Percentiles rank a stretch among this genome's conserved stretches.
phyloP scores from a whole-genome alignment of 1,140 invertebrate genomes.

The Cryptotermes secundus region DNA sequence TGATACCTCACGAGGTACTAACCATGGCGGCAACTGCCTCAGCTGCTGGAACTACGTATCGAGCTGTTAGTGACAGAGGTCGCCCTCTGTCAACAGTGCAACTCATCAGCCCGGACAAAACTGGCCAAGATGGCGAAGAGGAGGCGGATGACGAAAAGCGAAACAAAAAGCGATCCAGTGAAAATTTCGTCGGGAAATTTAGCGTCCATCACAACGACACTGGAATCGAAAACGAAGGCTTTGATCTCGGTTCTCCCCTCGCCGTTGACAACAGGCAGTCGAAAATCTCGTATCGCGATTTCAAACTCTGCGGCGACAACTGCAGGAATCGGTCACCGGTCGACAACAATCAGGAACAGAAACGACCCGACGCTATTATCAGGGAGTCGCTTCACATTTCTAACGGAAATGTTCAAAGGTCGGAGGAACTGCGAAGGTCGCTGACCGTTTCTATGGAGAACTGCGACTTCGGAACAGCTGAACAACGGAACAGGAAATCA shows the following conservation, averaged over 20 bases:
- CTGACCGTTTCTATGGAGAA: too few species aligned
- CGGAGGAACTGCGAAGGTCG: too few species aligned
- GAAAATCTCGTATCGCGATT: neutral
- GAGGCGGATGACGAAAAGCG: neutral
- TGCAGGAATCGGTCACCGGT: neutral
- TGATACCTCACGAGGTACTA: neutral
- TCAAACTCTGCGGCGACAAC: neutral
- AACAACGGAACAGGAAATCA: too few species aligned
- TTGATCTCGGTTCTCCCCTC: constrained; percentile 15
- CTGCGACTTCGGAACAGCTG: too few species aligned
- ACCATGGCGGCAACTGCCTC: neutral
- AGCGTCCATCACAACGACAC: neutral
- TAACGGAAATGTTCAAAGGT: neutral
- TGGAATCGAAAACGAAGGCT: constrained; percentile 9
- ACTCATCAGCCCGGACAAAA: neutral
- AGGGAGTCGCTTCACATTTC: neutral
- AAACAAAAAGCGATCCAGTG: neutral
- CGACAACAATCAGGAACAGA: neutral
- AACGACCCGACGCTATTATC: neutral
- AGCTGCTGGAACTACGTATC: neutral
- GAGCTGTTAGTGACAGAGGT: neutral
- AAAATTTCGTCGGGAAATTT: neutral
- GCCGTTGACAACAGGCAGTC: neutral
- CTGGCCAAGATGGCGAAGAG: neutral
- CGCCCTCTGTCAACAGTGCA: constrained; percentile 17